phyloP scores from a whole-genome alignment of 30 jellyfish, hydroid and myxozoan genomes.

The Pseudorhiza aurosa region DNA sequence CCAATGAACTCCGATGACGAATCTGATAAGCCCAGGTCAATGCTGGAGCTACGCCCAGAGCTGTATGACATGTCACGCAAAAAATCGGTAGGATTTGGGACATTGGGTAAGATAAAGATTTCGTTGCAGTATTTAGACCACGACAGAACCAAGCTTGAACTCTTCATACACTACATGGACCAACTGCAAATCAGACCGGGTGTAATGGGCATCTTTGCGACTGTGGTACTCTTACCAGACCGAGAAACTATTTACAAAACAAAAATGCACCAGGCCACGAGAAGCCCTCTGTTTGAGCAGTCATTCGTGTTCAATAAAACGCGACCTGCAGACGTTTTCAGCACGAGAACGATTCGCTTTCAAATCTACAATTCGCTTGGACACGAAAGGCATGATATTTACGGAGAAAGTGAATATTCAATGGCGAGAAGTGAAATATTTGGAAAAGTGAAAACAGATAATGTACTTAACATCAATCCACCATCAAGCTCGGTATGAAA shows the following conservation, averaged over 20 bases:
- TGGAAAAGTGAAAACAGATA: conserved; percentile 15
- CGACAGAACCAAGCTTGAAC: conserved; percentile 26
- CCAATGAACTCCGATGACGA: conserved; percentile 36
- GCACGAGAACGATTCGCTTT: conserved; percentile 38
- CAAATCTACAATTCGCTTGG: conserved; percentile 6
- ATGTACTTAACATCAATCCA: conserved; percentile 24
- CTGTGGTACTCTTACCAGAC: conserved; percentile 27
- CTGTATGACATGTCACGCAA: conserved; percentile 44
- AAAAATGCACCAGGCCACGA: conserved; percentile 14
- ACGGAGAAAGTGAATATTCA: conserved; percentile 42
- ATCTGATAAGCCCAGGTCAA: not conserved
- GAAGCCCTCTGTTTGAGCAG: conserved; percentile 36
- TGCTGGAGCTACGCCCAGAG: conserved; percentile 29
- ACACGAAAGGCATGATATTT: not conserved
- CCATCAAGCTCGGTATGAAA: conserved; percentile 12
- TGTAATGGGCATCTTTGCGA: not conserved
- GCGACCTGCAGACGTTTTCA: not conserved
- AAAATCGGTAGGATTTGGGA: conserved; percentile 27
- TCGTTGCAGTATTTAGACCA: conserved; percentile 21
- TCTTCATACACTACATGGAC: conserved; percentile 15
- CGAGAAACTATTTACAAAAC: conserved; percentile 37
- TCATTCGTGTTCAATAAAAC: conserved; percentile 43
- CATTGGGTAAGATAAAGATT: conserved; percentile 26
- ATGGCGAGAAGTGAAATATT: conserved; percentile 11
- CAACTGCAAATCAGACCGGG: conserved; percentile 12